Conservation (phyloP, 2,888 invertebrate species). For the Osmoderma eremita region DNA sequence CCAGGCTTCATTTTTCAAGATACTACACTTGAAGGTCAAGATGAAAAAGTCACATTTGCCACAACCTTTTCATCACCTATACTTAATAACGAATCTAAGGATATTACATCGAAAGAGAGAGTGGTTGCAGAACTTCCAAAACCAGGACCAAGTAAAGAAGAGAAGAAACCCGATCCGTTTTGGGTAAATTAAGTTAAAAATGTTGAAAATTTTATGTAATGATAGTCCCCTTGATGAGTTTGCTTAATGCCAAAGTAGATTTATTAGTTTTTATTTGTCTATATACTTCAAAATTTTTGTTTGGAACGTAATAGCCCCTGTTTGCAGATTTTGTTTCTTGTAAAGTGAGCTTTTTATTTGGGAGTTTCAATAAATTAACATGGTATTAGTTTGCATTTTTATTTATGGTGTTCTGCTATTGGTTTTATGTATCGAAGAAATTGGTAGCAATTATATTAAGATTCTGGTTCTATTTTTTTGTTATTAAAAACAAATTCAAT, state of each 20-base stretch:
- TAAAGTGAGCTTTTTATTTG: neutral
- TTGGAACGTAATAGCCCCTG: neutral
- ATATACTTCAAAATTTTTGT: neutral
- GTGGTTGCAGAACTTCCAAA: conserved; percentile 31
- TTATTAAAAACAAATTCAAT: too few species aligned
- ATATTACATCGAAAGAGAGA: neutral
- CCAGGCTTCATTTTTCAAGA: conserved; percentile 35
- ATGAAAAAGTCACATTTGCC: neutral
- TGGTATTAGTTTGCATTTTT: neutral
- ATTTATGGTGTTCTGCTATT: neutral
- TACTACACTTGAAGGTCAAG: neutral
- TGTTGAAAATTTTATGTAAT: neutral
- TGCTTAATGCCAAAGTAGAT: neutral
- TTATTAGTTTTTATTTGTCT: conserved; percentile 6
- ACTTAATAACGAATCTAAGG: neutral
- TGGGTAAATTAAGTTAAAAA: conserved; percentile 52
- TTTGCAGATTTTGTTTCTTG: neutral
- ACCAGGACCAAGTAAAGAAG: conserved; percentile 42
- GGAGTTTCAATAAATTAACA: conserved; percentile 13
- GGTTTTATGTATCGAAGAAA: neutral
- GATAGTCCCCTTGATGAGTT: neutral
- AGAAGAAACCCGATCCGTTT: conserved; percentile 51
- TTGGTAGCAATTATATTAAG: neutral
- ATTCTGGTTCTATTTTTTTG: too few species aligned
- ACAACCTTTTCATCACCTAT: neutral